These are phyloP conservation scores for Chloromyia formosa DNA, from an alignment of 2,888 invertebrate species.

Conservation along the genomic window DNA sequence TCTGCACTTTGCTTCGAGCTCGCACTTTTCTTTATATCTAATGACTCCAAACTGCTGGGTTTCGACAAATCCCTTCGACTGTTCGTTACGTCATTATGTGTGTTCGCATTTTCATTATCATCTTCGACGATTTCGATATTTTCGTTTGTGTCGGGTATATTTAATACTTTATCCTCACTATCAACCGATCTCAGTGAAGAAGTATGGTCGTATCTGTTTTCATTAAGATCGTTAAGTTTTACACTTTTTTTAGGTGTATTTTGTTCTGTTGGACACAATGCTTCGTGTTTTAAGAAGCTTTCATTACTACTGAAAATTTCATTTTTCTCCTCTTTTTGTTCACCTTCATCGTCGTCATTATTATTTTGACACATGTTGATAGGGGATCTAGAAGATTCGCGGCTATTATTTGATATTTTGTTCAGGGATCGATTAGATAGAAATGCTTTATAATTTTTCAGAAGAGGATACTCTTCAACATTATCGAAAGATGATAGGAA, in stretches of 20 bases:
- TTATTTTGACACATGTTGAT: neutral
- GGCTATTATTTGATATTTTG: slow-evolving; percentile 45
- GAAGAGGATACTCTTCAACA: slow-evolving; percentile 63
- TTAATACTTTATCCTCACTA: neutral
- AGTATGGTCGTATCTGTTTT: slow-evolving; percentile 26
- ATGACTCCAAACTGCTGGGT: slow-evolving; percentile 55
- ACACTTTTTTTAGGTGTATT: neutral
- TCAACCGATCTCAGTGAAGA: neutral
- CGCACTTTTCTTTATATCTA: slow-evolving; percentile 42
- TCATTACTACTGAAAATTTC: slow-evolving; percentile 40
- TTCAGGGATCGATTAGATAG: slow-evolving; percentile 53
- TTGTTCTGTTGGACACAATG: neutral
- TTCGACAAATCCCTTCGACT: slow-evolving; percentile 60
- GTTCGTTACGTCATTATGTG: slow-evolving; percentile 44
- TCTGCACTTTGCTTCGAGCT: slow-evolving; percentile 67
- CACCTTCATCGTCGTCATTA: slow-evolving; percentile 23
- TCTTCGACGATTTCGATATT: neutral
- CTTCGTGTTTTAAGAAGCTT: slow-evolving; percentile 33
- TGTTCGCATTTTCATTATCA: neutral
- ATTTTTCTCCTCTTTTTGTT: slow-evolving; percentile 36
- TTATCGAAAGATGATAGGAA: slow-evolving; percentile 73
- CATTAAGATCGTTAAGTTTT: slow-evolving; percentile 9
- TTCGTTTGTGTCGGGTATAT: neutral
- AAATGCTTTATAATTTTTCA: slow-evolving; percentile 64
- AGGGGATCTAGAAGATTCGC: slow-evolving; percentile 40